Evolutionary conservation across 2,113 vertebrate species (phyloP).

Genomic region (Perca schrenkii): DNA sequence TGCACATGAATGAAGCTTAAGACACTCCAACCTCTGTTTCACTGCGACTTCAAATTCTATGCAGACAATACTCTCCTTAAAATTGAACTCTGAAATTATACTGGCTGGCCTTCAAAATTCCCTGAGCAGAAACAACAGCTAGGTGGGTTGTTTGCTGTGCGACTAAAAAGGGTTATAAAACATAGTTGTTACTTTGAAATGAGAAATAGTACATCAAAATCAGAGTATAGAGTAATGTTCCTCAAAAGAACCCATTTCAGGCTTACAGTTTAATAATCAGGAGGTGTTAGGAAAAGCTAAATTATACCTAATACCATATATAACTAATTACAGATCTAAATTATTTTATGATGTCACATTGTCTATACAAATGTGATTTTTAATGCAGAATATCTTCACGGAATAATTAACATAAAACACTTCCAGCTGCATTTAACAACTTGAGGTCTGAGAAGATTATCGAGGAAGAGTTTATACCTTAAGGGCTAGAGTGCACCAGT

Average conservation of each 20-base stretch:
- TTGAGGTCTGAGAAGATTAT: neutral
- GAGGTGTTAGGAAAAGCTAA: neutral
- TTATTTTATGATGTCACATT: neutral
- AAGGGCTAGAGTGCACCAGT: neutral
- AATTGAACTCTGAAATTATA: neutral
- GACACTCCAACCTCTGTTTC: neutral
- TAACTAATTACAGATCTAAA: neutral
- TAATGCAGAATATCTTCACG: neutral
- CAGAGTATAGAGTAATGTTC: neutral
- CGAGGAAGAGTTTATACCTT: neutral
- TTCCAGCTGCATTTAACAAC: neutral
- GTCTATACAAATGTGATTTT: neutral
- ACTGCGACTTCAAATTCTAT: neutral
- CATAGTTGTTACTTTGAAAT: neutral
- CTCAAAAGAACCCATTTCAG: neutral
- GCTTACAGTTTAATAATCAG: neutral
- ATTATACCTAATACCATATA: neutral
- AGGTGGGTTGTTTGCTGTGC: neutral
- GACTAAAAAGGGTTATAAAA: neutral
- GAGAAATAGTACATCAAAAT: neutral
- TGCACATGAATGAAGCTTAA: neutral
- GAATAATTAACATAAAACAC: neutral
- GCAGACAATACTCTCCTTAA: conserved; percentile 42
- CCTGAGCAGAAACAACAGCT: neutral
- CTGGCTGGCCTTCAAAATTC: neutral